A percentile compares a stretch with the other conserved stretches of the same genome.
These are phyloP conservation scores for Spodoptera litura DNA, from an alignment of 1,140 invertebrate genomes.

Conservation along the genomic window DNA sequence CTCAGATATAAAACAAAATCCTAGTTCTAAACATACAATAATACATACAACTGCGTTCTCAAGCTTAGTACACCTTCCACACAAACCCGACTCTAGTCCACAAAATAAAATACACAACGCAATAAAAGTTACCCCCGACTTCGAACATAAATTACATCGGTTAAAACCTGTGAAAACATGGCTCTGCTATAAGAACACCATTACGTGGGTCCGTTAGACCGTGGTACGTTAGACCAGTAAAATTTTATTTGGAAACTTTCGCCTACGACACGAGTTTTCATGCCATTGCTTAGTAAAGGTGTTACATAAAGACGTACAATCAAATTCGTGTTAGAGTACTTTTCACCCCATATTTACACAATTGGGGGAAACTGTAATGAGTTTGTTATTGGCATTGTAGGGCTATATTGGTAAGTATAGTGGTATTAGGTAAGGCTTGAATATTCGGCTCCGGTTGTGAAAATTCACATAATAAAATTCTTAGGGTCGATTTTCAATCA, in stretches of 20 bases:
- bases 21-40: no score
- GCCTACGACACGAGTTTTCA: background rate
- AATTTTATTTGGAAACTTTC: slow-evolving; percentile 21
- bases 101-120: slow-evolving; percentile 6
- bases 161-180: slow-evolving; percentile 31
- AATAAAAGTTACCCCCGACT: slow-evolving; percentile 5
- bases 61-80: no score
- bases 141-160: slow-evolving; percentile 14
- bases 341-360: background rate
- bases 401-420: no score
- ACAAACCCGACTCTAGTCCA: background rate
- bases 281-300: background rate
- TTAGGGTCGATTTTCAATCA: no score
- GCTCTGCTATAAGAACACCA: slow-evolving; percentile 1
- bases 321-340: background rate
- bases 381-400: no score
- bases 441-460: no score
- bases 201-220: background rate
- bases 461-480: no score
- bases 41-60: no score
- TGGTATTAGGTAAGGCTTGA: no score
- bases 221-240: background rate
- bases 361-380: background rate
- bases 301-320: background rate
- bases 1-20: no score